phyloP scores from a whole-genome alignment of 2,797 vertebrate species.

The Garrulus glandarius region DNA sequence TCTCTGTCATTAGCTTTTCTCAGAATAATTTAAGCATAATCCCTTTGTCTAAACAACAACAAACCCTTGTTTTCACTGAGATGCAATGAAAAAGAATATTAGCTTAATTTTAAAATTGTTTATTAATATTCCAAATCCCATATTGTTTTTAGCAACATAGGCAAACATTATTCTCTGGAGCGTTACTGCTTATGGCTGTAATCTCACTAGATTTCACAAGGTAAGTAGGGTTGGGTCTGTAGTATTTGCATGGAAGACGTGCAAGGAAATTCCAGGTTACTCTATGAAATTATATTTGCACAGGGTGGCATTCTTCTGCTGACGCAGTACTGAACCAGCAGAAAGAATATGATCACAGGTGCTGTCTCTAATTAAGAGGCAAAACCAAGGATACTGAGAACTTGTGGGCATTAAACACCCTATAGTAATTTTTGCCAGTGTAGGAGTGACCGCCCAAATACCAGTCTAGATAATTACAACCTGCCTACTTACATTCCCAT shows the following conservation, averaged over 20 bases:
- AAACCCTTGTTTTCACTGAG: not conserved
- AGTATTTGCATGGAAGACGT: not conserved
- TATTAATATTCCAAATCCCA: not conserved
- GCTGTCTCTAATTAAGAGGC: not conserved
- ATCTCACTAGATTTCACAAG: not conserved
- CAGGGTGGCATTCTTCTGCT: not conserved
- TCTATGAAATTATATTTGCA: not conserved
- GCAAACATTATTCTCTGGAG: not conserved
- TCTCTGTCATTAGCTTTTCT: not conserved
- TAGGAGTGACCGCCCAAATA: slow-evolving; percentile 38
- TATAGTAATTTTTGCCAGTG: not conserved
- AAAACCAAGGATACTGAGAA: not conserved
- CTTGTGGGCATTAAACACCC: not conserved
- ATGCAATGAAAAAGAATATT: not conserved
- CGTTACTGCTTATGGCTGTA: not conserved
- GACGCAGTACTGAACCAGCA: not conserved
- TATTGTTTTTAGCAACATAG: not conserved
- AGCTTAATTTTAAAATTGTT: not conserved
- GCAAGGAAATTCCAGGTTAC: slow-evolving; percentile 11
- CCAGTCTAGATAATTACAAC: slow-evolving; percentile 44
- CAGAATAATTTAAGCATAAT: not conserved
- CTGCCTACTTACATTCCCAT: slow-evolving; percentile 60
- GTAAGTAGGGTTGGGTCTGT: not conserved
- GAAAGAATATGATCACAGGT: not conserved
- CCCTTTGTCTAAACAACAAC: not conserved